Evolutionary conservation across 2,113 vertebrate species (phyloP), one percentile per base, ranked within the genome.

Genomic region (Bufo bufo): DNA sequence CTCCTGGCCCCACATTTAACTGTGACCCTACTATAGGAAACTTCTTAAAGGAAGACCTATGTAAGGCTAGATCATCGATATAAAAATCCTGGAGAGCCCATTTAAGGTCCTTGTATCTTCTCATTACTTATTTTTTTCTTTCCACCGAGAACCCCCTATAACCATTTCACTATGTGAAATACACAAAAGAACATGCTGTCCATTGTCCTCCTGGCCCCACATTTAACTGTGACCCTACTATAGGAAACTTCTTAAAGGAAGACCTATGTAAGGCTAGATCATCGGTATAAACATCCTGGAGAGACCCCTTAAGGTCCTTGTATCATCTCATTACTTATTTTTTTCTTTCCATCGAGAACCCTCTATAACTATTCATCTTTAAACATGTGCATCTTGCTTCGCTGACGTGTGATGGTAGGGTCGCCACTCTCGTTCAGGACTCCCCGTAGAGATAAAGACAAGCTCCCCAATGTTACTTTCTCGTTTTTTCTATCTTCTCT

Each of bases 371-470:
- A 85, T 52, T 79, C 61, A 20, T 6, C n/a, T 66, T 69, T 80
- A 79, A 19, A 78, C 85, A 66, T 17, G 5, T 66, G 43, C 12
- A 16, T 66, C 56, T 79, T 79, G 59, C 56, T 79, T 49, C 52
- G 20, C 56, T 23, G 49, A 1, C 13, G 58, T 19, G 54, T 74
- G 74, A 78, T 65, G 19, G 7, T n/a, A 47, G 85, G 61, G 49
- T 63, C 61, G 10, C 14, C 19, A 14, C 75, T 52, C 77, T 66
- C 23, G 3, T 45, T 66, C 45, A 49, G 47, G 47, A 43, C 45
- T 79, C 49, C 85, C 85, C 16, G 85, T 3, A n/a, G 85, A 86
- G 77, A 79, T 78, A 47, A 86, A 78, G 49, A 86, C 16, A 10
- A n/a, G 13, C 49, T 65, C 61, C 23, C 85, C 43, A 6, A 79